These are phyloP conservation scores for Melieria crassipennis DNA, from an alignment of 2,888 invertebrate genomes.

Conservation along the genomic window DNA sequence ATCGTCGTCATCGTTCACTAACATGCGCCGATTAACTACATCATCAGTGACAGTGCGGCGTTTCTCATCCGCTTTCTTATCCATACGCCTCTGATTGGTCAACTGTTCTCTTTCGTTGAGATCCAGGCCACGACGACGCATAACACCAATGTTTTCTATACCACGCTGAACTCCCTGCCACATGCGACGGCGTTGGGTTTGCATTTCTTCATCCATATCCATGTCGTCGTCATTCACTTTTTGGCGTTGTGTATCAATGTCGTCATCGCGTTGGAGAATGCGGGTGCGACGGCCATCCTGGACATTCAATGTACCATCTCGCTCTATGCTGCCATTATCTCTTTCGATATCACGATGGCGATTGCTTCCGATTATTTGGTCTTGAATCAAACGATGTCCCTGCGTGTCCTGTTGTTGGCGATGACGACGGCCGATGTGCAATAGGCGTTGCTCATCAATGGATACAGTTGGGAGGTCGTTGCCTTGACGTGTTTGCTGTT, in stretches of 20 bases:
- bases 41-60: background rate
- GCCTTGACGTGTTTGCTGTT: too few relatives aligned
- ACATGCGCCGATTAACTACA: background rate
- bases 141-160: conserved; percentile 18
- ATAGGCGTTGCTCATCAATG: conserved; percentile 20
- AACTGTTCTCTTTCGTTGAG: background rate
- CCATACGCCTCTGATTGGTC: too few relatives aligned
- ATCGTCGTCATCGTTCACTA: background rate
- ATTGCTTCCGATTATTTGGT: background rate
- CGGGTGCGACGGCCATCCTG: background rate
- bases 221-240: background rate
- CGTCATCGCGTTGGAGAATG: background rate
- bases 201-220: background rate
- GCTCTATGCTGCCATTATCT: background rate
- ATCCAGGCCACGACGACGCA: background rate
- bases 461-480: background rate
- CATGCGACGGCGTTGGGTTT: too few relatives aligned
- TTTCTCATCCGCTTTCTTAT: background rate
- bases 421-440: conserved; percentile 17
- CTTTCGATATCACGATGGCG: background rate
- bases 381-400: background rate
- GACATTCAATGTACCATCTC: background rate
- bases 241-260: background rate
- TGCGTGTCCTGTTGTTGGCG: background rate
- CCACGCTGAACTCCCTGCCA: background rate